Evolutionary conservation across 1,140 invertebrate species (phyloP).

Genomic region (Halyomorpha halys): DNA sequence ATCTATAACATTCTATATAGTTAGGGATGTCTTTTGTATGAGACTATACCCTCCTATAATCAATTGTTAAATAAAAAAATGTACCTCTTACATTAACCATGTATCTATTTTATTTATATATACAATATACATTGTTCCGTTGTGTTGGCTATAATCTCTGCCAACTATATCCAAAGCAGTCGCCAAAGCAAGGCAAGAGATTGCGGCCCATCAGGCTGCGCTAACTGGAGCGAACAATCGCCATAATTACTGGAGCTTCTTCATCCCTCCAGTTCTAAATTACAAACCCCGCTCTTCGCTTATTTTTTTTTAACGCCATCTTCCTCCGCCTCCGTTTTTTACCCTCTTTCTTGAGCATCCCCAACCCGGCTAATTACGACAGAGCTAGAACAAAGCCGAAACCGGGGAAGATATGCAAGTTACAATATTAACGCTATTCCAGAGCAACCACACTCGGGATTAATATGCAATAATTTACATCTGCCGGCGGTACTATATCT

Average conservation of each 20-base stretch:
- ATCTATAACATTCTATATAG: too few species aligned
- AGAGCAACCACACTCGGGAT: conserved; percentile 16
- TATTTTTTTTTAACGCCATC: background rate
- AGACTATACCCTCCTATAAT: too few species aligned
- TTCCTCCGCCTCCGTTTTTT: background rate
- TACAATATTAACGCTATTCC: conserved; percentile 15
- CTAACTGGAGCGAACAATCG: conserved; percentile 10
- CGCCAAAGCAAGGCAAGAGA: too few species aligned
- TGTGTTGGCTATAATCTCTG: too few species aligned
- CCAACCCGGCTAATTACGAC: background rate
- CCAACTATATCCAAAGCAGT: too few species aligned
- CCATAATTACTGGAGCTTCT: conserved; percentile 5
- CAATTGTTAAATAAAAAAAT: too few species aligned
- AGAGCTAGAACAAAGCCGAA: background rate
- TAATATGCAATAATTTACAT: conserved; percentile 28
- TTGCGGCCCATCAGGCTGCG: too few species aligned
- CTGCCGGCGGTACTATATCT: background rate
- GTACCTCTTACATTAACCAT: too few species aligned
- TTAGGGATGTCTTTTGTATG: too few species aligned
- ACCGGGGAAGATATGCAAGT: conserved; percentile 23
- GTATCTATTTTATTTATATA: too few species aligned
- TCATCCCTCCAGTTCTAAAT: background rate
- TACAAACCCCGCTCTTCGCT: background rate
- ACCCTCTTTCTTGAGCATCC: background rate
- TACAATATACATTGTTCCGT: too few species aligned